A percentile compares a stretch with the other conserved stretches of the same genome.
phyloP scores from a whole-genome alignment of 1,140 invertebrate species.

The Pseudomyrmex flavicornis region DNA sequence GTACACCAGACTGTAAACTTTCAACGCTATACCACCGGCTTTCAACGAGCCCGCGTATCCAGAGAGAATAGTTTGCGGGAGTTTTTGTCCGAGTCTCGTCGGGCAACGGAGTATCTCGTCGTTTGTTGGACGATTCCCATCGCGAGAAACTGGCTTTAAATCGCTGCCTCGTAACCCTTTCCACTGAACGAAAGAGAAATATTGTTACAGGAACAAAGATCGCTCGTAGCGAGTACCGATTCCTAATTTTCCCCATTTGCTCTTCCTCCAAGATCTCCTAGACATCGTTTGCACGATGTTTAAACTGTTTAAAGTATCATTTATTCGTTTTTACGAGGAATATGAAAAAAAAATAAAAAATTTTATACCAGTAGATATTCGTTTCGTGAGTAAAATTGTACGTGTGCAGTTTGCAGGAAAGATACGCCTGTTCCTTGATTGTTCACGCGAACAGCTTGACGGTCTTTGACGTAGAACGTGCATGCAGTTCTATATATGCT shows the following conservation, averaged over 20 bases:
- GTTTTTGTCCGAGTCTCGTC: constrained; percentile 61
- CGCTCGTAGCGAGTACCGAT: constrained; percentile 54
- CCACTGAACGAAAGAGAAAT: constrained; percentile 62
- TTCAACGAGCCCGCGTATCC: constrained; percentile 40
- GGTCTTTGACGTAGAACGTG: constrained; percentile 55
- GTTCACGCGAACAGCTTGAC: constrained; percentile 32
- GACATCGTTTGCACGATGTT: background rate
- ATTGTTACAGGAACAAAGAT: constrained; percentile 65
- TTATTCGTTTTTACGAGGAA: constrained; percentile 2
- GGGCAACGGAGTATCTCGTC: constrained; percentile 56
- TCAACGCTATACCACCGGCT: constrained; percentile 33
- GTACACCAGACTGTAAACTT: constrained; percentile 38
- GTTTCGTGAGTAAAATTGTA: background rate
- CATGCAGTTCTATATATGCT: constrained; percentile 29
- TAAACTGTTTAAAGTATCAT: constrained; percentile 6
- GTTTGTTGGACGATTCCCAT: constrained; percentile 65
- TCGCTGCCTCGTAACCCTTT: constrained; percentile 52
- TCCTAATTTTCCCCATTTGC: constrained; percentile 26
- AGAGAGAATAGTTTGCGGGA: constrained; percentile 57
- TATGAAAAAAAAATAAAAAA: background rate
- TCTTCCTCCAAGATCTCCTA: constrained; percentile 11
- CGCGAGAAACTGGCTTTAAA: constrained; percentile 64
- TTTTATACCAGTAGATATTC: constrained; percentile 1
- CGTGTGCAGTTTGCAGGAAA: background rate
- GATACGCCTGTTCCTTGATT: constrained; percentile 10